Conservation (phyloP, 2,797 vertebrate genomes). For the Rhincodon typus region DNA sequence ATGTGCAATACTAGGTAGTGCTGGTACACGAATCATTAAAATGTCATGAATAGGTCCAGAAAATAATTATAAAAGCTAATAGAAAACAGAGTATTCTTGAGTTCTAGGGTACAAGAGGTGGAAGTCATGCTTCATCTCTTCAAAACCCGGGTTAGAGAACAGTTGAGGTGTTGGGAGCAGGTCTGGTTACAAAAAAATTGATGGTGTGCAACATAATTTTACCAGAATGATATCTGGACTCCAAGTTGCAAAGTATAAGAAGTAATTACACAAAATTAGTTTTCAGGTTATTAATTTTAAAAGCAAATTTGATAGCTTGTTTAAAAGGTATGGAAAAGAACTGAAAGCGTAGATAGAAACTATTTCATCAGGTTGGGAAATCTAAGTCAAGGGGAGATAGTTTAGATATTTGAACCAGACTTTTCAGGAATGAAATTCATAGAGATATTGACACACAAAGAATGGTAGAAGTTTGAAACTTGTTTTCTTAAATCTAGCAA, state of each 20-base stretch:
- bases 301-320: neutral
- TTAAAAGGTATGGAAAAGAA: neutral
- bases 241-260: neutral
- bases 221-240: neutral
- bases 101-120: neutral
- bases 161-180: neutral
- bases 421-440: too few relatives aligned
- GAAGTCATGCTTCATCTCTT: neutral
- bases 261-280: neutral
- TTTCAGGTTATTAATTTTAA: too few relatives aligned
- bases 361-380: too few relatives aligned
- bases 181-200: neutral
- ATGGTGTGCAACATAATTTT: neutral
- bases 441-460: too few relatives aligned
- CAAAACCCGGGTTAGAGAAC: neutral
- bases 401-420: too few relatives aligned
- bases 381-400: too few relatives aligned
- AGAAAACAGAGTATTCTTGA: neutral
- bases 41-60: neutral
- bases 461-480: too few relatives aligned
- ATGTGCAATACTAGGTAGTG: neutral
- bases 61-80: neutral
- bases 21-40: neutral
- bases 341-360: too few relatives aligned
- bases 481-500: too few relatives aligned